Conservation (phyloP, 37 sponge, comb jelly and placozoan species). For the Beroe ovata region DNA sequence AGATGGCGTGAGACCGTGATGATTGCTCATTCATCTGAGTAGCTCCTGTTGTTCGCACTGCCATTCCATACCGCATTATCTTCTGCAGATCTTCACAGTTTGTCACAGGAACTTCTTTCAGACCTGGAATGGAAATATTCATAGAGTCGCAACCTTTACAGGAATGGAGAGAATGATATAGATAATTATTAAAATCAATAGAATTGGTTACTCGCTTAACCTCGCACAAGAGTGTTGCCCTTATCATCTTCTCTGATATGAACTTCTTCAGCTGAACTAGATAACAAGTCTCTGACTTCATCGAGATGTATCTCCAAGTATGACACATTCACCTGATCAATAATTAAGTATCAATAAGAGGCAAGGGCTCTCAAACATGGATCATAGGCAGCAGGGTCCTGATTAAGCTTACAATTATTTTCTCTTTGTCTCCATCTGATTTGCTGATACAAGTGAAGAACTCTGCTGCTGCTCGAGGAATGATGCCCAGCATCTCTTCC, state of each 20-base stretch:
- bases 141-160: no score
- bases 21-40: slow-evolving; percentile 85
- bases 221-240: slow-evolving; percentile 76
- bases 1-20: slow-evolving; percentile 82
- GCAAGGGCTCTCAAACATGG: no score
- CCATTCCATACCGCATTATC: slow-evolving; percentile 74
- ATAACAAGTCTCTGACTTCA: slow-evolving; percentile 72
- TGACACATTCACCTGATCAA: slow-evolving; percentile 71
- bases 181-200: no score
- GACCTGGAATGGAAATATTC: slow-evolving; percentile 16
- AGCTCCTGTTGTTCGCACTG: slow-evolving; percentile 73
- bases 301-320: slow-evolving; percentile 76
- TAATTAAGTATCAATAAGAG: no score
- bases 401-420: not conserved
- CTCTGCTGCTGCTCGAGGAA: slow-evolving; percentile 73
- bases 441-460: slow-evolving; percentile 68
- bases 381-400: no score
- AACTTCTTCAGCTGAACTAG: slow-evolving; percentile 23
- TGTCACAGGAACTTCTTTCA: slow-evolving; percentile 46
- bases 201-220: no score
- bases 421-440: slow-evolving; percentile 6
- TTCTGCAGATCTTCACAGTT: slow-evolving; percentile 25
- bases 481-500: slow-evolving; percentile 69
- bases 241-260: slow-evolving; percentile 79
- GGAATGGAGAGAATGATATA: no score